Conservation (phyloP, 2,797 vertebrate genomes). For the Tenualosa ilisha region DNA sequence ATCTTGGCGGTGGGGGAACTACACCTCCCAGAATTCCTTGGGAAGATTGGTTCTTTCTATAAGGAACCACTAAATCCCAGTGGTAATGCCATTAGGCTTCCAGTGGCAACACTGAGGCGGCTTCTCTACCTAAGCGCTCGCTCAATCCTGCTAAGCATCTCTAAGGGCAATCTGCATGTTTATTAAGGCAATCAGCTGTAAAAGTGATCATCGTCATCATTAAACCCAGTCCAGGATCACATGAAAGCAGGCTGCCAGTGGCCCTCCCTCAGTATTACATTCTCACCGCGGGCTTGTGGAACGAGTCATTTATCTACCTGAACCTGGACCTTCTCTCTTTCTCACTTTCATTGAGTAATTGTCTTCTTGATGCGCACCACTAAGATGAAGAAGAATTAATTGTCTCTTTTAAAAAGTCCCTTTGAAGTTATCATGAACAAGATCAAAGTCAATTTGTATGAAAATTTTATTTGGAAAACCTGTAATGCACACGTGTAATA, state of each 20-base stretch:
- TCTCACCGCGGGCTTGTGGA: constrained; percentile 20
- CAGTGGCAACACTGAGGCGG: constrained; percentile 50
- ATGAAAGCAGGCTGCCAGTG: constrained; percentile 32
- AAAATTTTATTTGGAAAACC: constrained; percentile 37
- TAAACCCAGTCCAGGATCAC: background rate
- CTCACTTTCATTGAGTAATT: constrained; percentile 34
- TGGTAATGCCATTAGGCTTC: constrained; percentile 52
- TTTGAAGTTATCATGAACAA: background rate
- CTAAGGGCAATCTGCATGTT: constrained; percentile 64
- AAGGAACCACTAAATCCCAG: constrained; percentile 46
- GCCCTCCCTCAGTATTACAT: constrained; percentile 4
- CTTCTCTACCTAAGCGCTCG: constrained; percentile 58
- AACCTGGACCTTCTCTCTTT: constrained; percentile 46
- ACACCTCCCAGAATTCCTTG: constrained; percentile 50
- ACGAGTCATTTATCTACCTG: constrained; percentile 41
- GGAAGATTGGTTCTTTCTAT: constrained; percentile 44
- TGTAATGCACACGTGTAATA: background rate
- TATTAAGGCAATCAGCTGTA: constrained; percentile 49
- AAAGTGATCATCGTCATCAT: constrained; percentile 19
- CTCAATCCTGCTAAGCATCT: constrained; percentile 69
- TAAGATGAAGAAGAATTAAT: background rate
- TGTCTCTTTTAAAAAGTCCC: background rate
- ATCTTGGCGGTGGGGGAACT: constrained; percentile 49
- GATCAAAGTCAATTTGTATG: constrained; percentile 25
- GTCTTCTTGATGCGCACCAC: constrained; percentile 16